Conservation (phyloP, 2,797 vertebrate species). For the Lindbergichthys nudifrons region DNA sequence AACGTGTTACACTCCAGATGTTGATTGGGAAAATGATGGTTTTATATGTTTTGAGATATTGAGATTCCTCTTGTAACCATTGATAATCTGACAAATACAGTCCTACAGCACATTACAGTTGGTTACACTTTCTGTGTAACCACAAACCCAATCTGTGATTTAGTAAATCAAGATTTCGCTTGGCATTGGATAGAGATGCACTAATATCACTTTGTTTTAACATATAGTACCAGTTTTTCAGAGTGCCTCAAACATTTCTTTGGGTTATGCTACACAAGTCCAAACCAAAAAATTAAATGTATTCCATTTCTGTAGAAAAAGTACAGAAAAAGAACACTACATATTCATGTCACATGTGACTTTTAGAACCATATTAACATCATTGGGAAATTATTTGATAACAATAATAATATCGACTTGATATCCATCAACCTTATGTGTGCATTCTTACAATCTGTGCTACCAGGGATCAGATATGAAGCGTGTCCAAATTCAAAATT, state of each 20-base stretch:
- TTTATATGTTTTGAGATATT: constrained; percentile 17
- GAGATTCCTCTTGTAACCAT: constrained; percentile 23
- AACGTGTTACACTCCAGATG: constrained; percentile 3
- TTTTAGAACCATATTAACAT: constrained; percentile 1
- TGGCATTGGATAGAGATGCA: constrained; percentile 15
- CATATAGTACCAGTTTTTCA: neutral
- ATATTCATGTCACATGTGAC: neutral
- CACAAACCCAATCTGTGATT: neutral
- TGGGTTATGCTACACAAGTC: neutral
- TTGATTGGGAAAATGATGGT: constrained; percentile 3
- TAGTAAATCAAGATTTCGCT: neutral
- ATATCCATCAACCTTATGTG: neutral
- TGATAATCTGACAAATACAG: constrained; percentile 16
- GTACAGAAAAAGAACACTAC: neutral
- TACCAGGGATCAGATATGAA: neutral
- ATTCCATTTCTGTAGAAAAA: neutral
- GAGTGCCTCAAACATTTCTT: neutral
- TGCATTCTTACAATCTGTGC: neutral
- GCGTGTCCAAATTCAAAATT: constrained; percentile 4
- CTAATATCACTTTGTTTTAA: neutral
- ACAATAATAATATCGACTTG: neutral
- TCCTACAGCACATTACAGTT: constrained; percentile 6
- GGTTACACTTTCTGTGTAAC: constrained; percentile 7
- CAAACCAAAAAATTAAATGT: neutral
- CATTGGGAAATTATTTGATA: neutral